Evolutionary conservation across 2,797 vertebrate genomes (phyloP).

Genomic region (Catamblyrhynchus diadema): DNA sequence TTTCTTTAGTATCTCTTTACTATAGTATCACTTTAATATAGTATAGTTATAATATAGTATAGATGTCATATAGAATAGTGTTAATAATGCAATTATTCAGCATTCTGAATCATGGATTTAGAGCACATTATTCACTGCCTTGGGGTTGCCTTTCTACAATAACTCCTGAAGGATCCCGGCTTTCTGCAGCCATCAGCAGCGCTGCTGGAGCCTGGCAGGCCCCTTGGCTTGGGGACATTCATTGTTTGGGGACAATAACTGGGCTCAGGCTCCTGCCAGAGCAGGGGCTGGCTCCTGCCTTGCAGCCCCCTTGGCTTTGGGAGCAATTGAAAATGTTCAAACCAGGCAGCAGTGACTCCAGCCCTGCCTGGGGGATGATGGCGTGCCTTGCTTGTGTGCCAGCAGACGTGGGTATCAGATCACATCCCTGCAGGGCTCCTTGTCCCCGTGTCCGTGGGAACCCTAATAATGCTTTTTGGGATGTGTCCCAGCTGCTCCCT

Average conservation of each 20-base stretch:
- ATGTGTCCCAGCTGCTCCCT: slow-evolving; percentile 8
- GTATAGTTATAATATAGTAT: too few relatives aligned
- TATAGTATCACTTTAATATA: too few relatives aligned
- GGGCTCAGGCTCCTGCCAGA: background rate
- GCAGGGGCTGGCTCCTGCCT: slow-evolving; percentile 28
- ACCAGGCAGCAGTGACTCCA: background rate
- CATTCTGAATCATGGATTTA: background rate
- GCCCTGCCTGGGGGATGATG: slow-evolving; percentile 28
- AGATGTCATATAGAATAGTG: too few relatives aligned
- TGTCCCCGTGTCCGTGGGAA: background rate
- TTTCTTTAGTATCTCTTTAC: too few relatives aligned
- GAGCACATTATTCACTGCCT: rapidly evolving
- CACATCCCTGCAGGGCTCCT: background rate
- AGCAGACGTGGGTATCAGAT: slow-evolving; percentile 51
- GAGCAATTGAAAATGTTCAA: background rate
- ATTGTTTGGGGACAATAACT: background rate
- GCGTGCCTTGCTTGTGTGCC: slow-evolving; percentile 51
- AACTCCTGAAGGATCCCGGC: rapidly evolving
- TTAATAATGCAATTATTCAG: too few relatives aligned
- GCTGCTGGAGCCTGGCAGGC: background rate
- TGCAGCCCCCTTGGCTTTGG: slow-evolving; percentile 27
- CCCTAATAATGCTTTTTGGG: slow-evolving; percentile 4
- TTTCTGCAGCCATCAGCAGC: background rate
- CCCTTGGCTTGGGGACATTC: background rate
- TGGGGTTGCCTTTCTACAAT: background rate